Conservation (phyloP, 2,888 invertebrate species). For the Crocallis elinguaria region DNA sequence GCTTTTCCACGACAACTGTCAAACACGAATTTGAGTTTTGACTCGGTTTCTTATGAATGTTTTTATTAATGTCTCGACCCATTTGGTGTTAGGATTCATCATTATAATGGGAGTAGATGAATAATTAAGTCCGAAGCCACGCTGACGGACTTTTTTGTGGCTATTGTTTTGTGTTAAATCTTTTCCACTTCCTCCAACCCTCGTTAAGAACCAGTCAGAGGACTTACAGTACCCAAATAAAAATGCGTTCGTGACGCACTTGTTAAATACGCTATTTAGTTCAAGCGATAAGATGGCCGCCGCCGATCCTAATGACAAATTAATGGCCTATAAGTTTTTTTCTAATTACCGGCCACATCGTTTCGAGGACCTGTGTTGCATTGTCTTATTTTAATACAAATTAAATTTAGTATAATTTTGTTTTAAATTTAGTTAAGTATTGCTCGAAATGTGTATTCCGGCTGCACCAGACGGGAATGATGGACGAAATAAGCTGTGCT, state of each 20-base stretch:
- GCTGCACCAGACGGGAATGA: constrained; percentile 42
- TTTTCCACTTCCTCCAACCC: neutral
- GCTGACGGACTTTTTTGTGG: too few relatives aligned
- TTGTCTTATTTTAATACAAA: constrained; percentile 45
- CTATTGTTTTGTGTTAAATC: neutral
- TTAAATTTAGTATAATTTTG: constrained; percentile 28
- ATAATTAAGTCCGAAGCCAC: too few relatives aligned
- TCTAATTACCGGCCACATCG: constrained; percentile 54
- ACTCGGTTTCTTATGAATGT: too few relatives aligned
- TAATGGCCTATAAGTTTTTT: constrained; percentile 65
- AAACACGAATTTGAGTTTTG: too few relatives aligned
- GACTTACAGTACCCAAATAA: constrained; percentile 35
- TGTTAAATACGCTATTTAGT: constrained; percentile 65
- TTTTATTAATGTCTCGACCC: too few relatives aligned
- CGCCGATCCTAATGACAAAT: constrained; percentile 64
- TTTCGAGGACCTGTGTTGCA: constrained; percentile 43
- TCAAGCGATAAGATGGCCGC: constrained; percentile 59
- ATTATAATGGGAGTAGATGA: too few relatives aligned
- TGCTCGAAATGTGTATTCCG: constrained; percentile 62
- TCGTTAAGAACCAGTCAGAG: constrained; percentile 32
- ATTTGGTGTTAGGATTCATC: too few relatives aligned
- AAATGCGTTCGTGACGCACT: constrained; percentile 67
- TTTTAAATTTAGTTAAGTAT: constrained; percentile 9
- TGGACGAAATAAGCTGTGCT: constrained; percentile 49
- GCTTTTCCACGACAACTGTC: too few relatives aligned